Evolutionary conservation across 2,797 vertebrate genomes (phyloP).

Genomic region (Clarias laeviceps): DNA sequence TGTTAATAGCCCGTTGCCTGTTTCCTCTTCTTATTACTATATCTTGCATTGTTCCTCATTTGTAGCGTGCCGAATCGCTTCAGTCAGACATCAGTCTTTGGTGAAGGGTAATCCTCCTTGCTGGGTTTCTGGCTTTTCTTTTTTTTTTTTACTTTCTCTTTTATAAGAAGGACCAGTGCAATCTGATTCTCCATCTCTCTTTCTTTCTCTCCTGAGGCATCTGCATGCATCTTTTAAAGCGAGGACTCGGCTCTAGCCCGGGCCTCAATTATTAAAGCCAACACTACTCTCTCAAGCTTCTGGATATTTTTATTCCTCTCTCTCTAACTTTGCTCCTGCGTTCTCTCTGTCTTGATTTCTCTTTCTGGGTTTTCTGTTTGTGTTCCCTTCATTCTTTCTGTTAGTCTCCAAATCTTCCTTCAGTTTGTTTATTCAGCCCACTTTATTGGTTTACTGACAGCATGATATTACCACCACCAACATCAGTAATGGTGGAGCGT

Average conservation of each 20-base stretch:
- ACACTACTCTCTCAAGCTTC: constrained; percentile 62
- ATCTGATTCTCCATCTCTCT: constrained; percentile 36
- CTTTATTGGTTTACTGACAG: background rate
- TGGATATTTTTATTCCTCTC: constrained; percentile 20
- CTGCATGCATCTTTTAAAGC: constrained; percentile 79
- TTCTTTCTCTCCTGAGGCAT: constrained; percentile 66
- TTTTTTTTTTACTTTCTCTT: constrained; percentile 10
- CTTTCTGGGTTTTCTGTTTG: constrained; percentile 16
- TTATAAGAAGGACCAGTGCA: constrained; percentile 27
- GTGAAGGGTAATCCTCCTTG: constrained; percentile 32
- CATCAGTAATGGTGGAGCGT: background rate
- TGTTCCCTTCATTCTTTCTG: background rate
- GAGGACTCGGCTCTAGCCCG: constrained; percentile 69
- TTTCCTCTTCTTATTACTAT: constrained; percentile 27
- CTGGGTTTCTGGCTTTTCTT: constrained; percentile 25
- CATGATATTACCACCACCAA: background rate
- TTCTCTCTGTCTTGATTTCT: constrained; percentile 59
- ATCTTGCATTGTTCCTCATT: constrained; percentile 44
- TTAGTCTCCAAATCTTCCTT: background rate
- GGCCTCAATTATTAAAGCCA: constrained; percentile 76
- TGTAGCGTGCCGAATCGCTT: constrained; percentile 63
- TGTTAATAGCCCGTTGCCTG: constrained; percentile 30
- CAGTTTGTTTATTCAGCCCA: background rate
- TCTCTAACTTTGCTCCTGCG: background rate
- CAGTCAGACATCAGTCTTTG: constrained; percentile 59